A percentile compares a stretch with the other conserved stretches of the same genome.
Evolutionary conservation across 2,113 vertebrate species (phyloP).

Genomic region (Anolis carolinensis): DNA sequence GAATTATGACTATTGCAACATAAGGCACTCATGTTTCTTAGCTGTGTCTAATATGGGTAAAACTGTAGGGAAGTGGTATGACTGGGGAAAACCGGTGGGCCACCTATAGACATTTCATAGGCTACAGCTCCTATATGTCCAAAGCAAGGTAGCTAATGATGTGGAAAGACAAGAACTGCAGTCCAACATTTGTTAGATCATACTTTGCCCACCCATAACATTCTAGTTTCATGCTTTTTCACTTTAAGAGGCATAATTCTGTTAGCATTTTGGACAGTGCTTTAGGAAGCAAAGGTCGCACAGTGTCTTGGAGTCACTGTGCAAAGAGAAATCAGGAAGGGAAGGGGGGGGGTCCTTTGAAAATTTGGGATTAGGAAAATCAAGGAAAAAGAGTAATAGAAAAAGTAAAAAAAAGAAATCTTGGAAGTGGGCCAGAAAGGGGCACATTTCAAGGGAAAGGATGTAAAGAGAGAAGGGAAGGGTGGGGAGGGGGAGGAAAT

Average conservation of each 20-base stretch:
- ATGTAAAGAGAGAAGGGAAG: neutral
- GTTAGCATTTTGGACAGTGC: neutral
- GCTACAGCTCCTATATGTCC: neutral
- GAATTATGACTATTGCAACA: too few species aligned
- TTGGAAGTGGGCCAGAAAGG: neutral
- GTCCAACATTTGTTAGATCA: neutral
- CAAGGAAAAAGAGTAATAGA: neutral
- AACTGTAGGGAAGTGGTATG: too few species aligned
- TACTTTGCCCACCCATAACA: neutral
- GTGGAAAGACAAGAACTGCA: neutral
- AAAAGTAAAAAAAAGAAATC: too few species aligned
- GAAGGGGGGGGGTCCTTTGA: neutral
- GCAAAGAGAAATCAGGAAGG: neutral
- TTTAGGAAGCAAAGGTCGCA: neutral
- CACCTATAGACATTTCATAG: neutral
- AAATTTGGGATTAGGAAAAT: neutral
- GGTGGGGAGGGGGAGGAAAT: slow-evolving; percentile 18
- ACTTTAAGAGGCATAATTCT: too few species aligned
- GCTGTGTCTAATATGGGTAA: too few species aligned
- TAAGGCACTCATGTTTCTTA: too few species aligned
- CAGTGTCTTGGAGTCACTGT: neutral
- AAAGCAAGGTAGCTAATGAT: neutral
- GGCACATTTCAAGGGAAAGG: neutral
- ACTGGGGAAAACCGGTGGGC: too few species aligned
- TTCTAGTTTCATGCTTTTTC: neutral